Evolutionary conservation across 1,140 invertebrate genomes (phyloP).

Genomic region (Drosophila subobscura): DNA sequence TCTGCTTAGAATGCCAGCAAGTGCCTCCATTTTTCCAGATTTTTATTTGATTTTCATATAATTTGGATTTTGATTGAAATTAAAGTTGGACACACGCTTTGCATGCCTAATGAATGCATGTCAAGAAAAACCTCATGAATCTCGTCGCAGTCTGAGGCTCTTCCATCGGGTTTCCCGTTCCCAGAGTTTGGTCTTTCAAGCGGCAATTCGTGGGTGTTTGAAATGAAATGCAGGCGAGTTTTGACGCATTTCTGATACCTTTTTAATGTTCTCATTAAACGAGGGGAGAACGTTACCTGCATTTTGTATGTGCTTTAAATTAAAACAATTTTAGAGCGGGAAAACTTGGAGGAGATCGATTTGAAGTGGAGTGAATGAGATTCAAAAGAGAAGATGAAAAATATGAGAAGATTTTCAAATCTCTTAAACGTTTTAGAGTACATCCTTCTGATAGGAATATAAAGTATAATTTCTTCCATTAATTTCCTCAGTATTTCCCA

Average conservation of each 20-base stretch:
- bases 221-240: conserved; percentile 30
- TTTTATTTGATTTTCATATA: conserved; percentile 78
- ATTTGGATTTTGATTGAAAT: conserved; percentile 80
- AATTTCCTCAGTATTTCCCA: too few species aligned
- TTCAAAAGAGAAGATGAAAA: background rate
- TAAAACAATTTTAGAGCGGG: conserved; percentile 9
- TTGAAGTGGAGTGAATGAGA: background rate
- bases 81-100: conserved; percentile 64
- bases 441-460: background rate
- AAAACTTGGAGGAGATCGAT: background rate
- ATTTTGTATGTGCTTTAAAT: conserved; percentile 37
- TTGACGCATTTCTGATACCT: conserved; percentile 69
- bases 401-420: background rate
- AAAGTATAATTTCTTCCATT: too few species aligned
- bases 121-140: conserved; percentile 33
- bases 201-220: conserved; percentile 18
- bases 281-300: conserved; percentile 39
- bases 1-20: conserved; percentile 37
- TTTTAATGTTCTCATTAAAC: conserved; percentile 73
- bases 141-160: background rate
- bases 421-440: too few species aligned
- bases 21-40: conserved; percentile 49
- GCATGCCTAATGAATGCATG: conserved; percentile 54
- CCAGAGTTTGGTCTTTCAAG: conserved; percentile 9
- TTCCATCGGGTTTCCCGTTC: conserved; percentile 19